These are phyloP conservation scores for Catharus bicknelli DNA, from an alignment of 2,113 vertebrate genomes.

Conservation along the genomic window DNA sequence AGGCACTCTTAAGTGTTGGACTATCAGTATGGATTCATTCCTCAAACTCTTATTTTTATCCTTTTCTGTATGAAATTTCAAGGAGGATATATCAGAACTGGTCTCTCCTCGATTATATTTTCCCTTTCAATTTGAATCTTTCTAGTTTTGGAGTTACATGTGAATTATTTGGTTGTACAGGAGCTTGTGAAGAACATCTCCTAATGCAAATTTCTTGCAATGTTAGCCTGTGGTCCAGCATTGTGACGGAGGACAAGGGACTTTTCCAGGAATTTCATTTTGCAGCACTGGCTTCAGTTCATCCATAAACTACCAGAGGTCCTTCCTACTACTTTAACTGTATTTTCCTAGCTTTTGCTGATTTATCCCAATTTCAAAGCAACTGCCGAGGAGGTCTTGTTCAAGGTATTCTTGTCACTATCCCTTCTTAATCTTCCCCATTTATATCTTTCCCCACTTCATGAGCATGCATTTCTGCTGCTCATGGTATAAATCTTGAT, in stretches of 20 bases:
- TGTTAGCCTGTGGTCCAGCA: neutral
- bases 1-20: neutral
- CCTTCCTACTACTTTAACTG: neutral
- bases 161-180: neutral
- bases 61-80: neutral
- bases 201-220: neutral
- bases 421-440: neutral
- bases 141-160: neutral
- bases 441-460: neutral
- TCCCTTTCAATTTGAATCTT: neutral
- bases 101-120: neutral
- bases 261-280: neutral
- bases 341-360: neutral
- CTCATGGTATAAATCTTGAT: neutral
- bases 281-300: neutral
- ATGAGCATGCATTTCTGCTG: neutral
- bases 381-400: neutral
- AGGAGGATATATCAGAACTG: neutral
- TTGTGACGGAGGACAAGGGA: neutral
- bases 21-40: neutral
- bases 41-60: neutral
- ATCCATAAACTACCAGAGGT: neutral
- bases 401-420: neutral
- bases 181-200: neutral
- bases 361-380: neutral